Base-by-base conservation (phyloP, 2,888 invertebrate species). In the Drosophila dives region DNA sequence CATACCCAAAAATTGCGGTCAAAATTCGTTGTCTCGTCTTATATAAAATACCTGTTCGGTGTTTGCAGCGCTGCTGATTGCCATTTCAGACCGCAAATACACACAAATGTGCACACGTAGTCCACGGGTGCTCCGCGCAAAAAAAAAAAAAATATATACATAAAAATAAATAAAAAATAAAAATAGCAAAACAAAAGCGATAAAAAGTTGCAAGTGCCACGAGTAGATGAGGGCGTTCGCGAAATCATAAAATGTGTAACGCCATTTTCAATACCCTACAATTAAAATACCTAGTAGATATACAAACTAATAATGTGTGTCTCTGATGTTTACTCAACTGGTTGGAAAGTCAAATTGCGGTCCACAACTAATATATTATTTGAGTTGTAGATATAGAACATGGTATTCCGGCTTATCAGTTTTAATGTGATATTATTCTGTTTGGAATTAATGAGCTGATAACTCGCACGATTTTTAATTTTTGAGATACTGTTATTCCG, bases 31-130 rank as follows among this genome's bases (percentile, higher is more conserved):
- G 79, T 79, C 61, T 63, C 68, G 73, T 75, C 79, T 90, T 86
- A 88, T 75, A 77, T 88, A 90, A 86, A 90, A 88, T 86, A 86
- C 86, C 86, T 64, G 86, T 88, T 90, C 66, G 61, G 56, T 49
- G 50, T 64, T 64, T 71, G 70, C 64, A 55, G 56, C 56, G 32
- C 61, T 54, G 64, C 49, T 62, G 71, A 64, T 61, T 66, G 75
- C 75, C 49, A 36, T 64, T 70, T 76, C 70, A 66, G 48, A 73
- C 71, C 68, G 55, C 80, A 76, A 75, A 65, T 50, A 62, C 40
- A 54, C 62, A 60, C 42, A 42, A 42, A n/a, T n/a, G n/a, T 42
- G n/a, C n/a, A 42, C 42, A 42, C 42, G 42, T 20, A 42, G n/a
- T 42, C n/a, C n/a, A 42, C n/a, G 42, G n/a, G n/a, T n/a, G 45